These are phyloP conservation scores for Chiloscyllium plagiosum DNA, from an alignment of 2,113 vertebrate species.

Conservation along the genomic window DNA sequence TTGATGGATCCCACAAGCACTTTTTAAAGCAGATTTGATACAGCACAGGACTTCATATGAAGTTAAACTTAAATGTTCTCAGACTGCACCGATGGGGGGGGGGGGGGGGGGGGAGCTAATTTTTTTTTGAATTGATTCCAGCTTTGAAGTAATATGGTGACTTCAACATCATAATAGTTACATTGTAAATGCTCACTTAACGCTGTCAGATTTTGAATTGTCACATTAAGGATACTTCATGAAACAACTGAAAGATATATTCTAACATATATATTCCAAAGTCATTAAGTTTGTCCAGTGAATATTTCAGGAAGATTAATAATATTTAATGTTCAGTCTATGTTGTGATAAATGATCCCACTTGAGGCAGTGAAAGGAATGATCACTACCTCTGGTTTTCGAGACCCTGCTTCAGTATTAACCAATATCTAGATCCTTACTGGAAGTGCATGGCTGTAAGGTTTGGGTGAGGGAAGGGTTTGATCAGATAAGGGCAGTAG, in stretches of 20 bases:
- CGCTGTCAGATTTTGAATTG: background rate
- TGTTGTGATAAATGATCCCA: background rate
- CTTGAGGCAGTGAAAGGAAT: background rate
- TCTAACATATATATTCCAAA: background rate
- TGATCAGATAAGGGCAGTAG: background rate
- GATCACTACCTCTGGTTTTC: background rate
- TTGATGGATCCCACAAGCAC: background rate
- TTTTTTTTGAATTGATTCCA: background rate
- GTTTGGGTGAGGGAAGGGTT: background rate
- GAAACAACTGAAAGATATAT: background rate
- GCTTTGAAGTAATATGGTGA: background rate
- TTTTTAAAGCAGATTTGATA: background rate
- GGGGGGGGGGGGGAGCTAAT: background rate
- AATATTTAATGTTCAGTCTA: background rate
- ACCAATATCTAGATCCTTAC: background rate
- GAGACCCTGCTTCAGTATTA: background rate
- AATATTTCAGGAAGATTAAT: background rate
- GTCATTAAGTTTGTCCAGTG: background rate
- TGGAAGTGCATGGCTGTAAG: background rate
- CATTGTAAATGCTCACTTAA: background rate
- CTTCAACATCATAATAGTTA: background rate
- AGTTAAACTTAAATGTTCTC: background rate
- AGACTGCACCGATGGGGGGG: background rate
- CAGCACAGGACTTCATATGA: background rate
- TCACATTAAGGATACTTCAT: background rate